Percentiles rank a stretch among this genome's conserved stretches.
Conservation (phyloP, 2,888 invertebrate species). For the Plebejus argus region DNA sequence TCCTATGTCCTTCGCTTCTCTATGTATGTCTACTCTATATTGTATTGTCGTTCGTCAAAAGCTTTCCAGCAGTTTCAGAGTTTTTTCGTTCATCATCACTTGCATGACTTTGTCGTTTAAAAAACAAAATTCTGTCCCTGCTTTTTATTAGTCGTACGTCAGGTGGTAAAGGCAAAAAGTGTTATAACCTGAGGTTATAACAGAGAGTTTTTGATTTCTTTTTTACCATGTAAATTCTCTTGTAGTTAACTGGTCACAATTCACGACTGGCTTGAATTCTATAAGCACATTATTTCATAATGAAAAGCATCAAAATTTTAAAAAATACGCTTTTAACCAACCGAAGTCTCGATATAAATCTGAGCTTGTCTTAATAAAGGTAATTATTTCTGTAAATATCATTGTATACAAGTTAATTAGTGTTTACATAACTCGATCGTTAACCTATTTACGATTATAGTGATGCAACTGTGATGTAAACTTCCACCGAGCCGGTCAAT, state of each 20-base stretch:
- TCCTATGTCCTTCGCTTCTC: no score
- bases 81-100: no score
- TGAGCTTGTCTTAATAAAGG: constrained; percentile 4
- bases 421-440: constrained; percentile 21
- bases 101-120: no score
- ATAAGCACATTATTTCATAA: background rate
- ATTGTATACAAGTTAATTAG: constrained; percentile 17
- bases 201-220: no score
- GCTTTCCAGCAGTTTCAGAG: no score
- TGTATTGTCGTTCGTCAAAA: no score
- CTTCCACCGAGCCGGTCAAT: background rate
- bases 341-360: background rate
- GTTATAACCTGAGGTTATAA: no score
- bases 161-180: no score
- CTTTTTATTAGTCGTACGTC: background rate
- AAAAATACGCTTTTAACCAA: background rate
- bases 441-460: constrained; percentile 20
- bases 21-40: no score
- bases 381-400: constrained; percentile 9
- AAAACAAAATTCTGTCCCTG: background rate
- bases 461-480: constrained; percentile 12
- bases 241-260: background rate
- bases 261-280: background rate
- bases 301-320: background rate
- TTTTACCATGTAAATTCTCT: no score